phyloP scores from a whole-genome alignment of 2,113 vertebrate genomes.

The Mesoclemmys tuberculata region DNA sequence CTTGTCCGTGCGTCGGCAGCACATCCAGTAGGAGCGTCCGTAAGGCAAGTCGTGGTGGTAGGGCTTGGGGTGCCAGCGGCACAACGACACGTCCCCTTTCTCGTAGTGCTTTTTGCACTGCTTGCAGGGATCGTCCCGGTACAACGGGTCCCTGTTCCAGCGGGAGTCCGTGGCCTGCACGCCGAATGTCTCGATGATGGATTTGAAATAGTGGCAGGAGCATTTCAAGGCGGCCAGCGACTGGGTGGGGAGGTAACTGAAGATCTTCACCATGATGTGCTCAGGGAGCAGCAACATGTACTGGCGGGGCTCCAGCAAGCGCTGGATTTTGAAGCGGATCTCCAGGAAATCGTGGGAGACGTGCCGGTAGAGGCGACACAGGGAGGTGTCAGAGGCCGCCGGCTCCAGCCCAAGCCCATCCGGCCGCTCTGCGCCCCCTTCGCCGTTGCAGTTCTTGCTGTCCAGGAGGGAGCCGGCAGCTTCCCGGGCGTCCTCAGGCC shows the following conservation, averaged over 20 bases:
- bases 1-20: conserved; percentile 90
- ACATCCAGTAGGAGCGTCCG: conserved; percentile 99
- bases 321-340: conserved; percentile 96
- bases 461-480: conserved; percentile 69
- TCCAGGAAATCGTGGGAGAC: conserved; percentile 96
- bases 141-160: conserved; percentile 93
- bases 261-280: conserved; percentile 95
- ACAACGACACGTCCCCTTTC: conserved; percentile 93
- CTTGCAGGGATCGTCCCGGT: conserved; percentile 96
- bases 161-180: conserved; percentile 91
- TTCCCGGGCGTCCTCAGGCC: conserved; percentile 71
- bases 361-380: conserved; percentile 94
- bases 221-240: conserved; percentile 94
- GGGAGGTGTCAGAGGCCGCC: conserved; percentile 78
- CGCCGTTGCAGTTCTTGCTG: conserved; percentile 58
- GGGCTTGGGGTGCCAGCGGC: conserved; percentile 98
- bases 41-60: conserved; percentile 99
- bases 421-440: conserved; percentile 41
- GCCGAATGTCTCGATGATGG: conserved; percentile 91
- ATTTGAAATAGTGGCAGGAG: conserved; percentile 93
- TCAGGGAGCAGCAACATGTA: conserved; percentile 96
- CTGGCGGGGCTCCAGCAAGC: conserved; percentile 92
- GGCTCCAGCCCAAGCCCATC: conserved; percentile 19
- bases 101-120: conserved; percentile 93
- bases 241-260: conserved; percentile 91